phyloP scores from a whole-genome alignment of 2,888 invertebrate genomes.

The Anoncus sp. region DNA sequence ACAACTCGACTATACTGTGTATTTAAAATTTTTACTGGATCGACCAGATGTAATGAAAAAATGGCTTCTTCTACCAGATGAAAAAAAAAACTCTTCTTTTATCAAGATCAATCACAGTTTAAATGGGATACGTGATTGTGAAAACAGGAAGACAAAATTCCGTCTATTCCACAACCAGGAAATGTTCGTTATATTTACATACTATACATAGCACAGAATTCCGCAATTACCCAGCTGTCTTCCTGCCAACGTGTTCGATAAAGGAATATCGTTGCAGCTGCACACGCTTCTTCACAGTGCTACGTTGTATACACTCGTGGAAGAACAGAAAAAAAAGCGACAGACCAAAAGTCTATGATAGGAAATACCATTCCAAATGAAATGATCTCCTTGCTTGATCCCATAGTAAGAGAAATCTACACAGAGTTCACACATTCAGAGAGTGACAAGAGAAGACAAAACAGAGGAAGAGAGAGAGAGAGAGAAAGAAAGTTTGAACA shows the following conservation, averaged over 20 bases:
- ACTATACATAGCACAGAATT: constrained; percentile 22
- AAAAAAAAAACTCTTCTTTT: background rate
- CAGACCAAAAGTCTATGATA: constrained; percentile 26
- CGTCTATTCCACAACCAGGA: constrained; percentile 42
- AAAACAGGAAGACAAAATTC: constrained; percentile 39
- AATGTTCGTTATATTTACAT: constrained; percentile 23
- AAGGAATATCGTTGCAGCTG: constrained; percentile 54
- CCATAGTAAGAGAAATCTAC: constrained; percentile 28
- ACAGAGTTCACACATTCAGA: constrained; percentile 15
- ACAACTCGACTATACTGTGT: background rate
- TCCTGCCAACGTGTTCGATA: constrained; percentile 31
- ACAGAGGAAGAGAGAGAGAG: constrained; percentile 21
- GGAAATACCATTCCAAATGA: constrained; percentile 15
- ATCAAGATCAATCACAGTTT: background rate
- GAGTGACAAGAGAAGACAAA: constrained; percentile 43
- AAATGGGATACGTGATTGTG: constrained; percentile 25
- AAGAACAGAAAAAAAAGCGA: background rate
- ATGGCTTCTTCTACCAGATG: too few species aligned
- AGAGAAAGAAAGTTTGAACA: constrained; percentile 16
- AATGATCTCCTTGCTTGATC: constrained; percentile 34
- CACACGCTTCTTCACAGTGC: background rate
- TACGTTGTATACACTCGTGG: background rate
- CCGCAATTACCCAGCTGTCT: constrained; percentile 53
- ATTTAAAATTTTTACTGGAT: background rate
- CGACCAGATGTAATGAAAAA: too few species aligned